These are phyloP conservation scores for Athene cunicularia DNA, from an alignment of 2,113 vertebrate genomes.

Conservation along the genomic window DNA sequence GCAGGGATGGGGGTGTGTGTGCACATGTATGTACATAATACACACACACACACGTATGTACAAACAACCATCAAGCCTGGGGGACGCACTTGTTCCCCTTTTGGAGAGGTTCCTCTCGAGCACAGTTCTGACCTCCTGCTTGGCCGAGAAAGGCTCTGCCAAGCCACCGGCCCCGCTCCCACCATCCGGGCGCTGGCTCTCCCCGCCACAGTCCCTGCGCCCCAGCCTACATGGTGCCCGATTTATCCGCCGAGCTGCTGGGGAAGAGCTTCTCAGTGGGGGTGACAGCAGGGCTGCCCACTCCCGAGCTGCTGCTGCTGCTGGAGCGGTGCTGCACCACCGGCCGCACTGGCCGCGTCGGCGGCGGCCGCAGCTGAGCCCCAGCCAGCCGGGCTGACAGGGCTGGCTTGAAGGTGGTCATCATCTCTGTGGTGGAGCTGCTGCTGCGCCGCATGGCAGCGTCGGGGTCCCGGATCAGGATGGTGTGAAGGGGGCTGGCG, in stretches of 20 bases:
- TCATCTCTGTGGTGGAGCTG: slow-evolving; percentile 93
- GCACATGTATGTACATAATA: neutral
- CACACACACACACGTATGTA: neutral
- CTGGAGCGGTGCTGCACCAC: slow-evolving; percentile 91
- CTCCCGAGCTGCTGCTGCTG: slow-evolving; percentile 93
- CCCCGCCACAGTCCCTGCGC: neutral
- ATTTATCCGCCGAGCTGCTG: slow-evolving; percentile 84
- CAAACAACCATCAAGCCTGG: neutral
- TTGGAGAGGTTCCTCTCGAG: neutral
- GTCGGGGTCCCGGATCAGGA: slow-evolving; percentile 94
- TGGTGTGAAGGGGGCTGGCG: slow-evolving; percentile 94
- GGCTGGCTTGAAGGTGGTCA: slow-evolving; percentile 96
- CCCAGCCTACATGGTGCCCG: slow-evolving; percentile 87
- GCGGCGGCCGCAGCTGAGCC: slow-evolving; percentile 89
- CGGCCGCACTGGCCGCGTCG: slow-evolving; percentile 84
- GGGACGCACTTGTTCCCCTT: neutral
- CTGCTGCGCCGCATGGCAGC: slow-evolving; percentile 94
- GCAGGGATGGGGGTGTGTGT: neutral
- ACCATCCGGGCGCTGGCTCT: neutral
- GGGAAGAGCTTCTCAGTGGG: slow-evolving; percentile 97
- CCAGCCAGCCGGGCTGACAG: slow-evolving; percentile 89
- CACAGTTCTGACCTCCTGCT: neutral
- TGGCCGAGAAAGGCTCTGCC: neutral
- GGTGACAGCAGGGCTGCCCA: slow-evolving; percentile 93
- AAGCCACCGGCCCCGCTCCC: neutral